Evolutionary conservation across 2,797 vertebrate genomes (phyloP), one percentile per base, ranked within the genome.

Genomic region (Moxostoma hubbsi): DNA sequence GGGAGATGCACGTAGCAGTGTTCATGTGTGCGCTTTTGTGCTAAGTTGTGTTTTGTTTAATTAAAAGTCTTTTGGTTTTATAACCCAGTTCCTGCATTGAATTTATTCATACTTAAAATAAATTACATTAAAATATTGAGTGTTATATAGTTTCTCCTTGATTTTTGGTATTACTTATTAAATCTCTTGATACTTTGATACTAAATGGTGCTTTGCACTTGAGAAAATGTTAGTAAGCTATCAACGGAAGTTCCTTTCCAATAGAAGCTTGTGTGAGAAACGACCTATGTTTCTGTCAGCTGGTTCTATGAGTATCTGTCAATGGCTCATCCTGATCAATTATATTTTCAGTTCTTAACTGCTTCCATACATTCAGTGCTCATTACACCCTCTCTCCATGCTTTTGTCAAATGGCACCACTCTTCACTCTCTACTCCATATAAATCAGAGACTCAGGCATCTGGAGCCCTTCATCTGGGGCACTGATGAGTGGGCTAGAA

Each of bases 271-370:
- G 75, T 15, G 73, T 83, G 85, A 79, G 77, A 80, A 84, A 81
- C 46, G 81, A 55, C 51, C 65, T 83, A 77, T 83, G 72, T 89
- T 50, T 73, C 81, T 86, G 64, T 80, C 79, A 82, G 83, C 80
- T 80, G 69, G 76, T 62, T 63, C 77, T 82, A 74, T 81, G 82
- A 63, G 75, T 65, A 77, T 81, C 80, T 84, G 90, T 89, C 90
- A 87, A 90, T 91, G 90, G 83, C 69, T 79, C 73, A 11, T 73
- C 70, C 84, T 89, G 88, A 92, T 92, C 90, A 91, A 90, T 92
- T 88, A 83, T 87, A 91, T 92, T 90, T 90, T 87, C 89, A 82
- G 80, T 82, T 87, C 85, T 89, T 90, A 90, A 91, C 85, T 86
- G 84, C 88, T 83, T 83, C 86, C 86, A 86, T 86, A 87, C 85